Evolutionary conservation across 2,797 vertebrate species (phyloP).

Genomic region (Threskiornis aethiopicus): DNA sequence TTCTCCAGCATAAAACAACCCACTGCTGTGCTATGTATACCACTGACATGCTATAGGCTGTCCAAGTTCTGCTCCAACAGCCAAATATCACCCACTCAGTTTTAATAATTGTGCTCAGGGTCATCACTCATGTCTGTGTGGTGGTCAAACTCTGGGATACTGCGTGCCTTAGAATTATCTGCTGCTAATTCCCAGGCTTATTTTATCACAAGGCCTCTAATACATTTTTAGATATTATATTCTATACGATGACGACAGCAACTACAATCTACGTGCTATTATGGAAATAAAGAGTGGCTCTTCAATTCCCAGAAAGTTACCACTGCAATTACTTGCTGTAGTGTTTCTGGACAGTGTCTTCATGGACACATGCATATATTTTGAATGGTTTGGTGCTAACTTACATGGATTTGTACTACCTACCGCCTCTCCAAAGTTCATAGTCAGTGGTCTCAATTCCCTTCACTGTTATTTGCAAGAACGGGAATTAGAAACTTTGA

Average conservation of each 20-base stretch:
- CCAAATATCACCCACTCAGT: conserved; percentile 3
- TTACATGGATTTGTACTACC: neutral
- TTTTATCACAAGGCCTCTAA: neutral
- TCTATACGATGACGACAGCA: neutral
- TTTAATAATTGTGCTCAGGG: neutral
- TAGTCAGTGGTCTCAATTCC: neutral
- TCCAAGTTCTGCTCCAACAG: neutral
- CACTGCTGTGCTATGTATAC: neutral
- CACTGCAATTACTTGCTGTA: neutral
- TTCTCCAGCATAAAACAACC: conserved; percentile 11
- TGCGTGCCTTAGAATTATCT: neutral
- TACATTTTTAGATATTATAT: neutral
- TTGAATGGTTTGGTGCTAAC: neutral
- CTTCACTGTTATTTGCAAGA: neutral
- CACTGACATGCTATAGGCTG: neutral
- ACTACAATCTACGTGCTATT: neutral
- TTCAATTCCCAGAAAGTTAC: neutral
- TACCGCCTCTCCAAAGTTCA: neutral
- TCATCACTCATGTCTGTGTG: neutral
- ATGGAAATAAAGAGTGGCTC: neutral
- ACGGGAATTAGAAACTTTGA: conserved; percentile 11
- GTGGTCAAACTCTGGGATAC: neutral
- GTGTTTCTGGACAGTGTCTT: neutral
- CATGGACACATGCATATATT: neutral
- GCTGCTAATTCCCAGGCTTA: neutral